Percentiles rank a stretch among this genome's conserved stretches.
These are phyloP conservation scores for Cheilosia scutellata DNA, from an alignment of 2,888 invertebrate genomes.

Conservation along the genomic window DNA sequence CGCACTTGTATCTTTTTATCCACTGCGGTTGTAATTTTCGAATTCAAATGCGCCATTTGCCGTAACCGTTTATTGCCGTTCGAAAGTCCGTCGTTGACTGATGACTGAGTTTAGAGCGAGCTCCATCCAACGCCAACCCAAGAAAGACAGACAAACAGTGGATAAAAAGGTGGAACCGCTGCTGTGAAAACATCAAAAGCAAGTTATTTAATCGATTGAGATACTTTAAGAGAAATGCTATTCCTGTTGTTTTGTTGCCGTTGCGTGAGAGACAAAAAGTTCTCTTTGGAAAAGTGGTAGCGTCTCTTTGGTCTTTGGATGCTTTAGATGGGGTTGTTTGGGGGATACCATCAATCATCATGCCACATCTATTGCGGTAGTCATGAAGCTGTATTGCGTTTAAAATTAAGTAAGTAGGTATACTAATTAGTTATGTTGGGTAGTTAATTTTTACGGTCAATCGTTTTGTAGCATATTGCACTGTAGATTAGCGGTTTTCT, in stretches of 20 bases:
- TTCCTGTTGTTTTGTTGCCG: background rate
- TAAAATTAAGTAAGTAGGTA: too few species aligned
- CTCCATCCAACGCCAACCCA: background rate
- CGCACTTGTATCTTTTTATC: constrained; percentile 36
- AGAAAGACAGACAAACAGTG: background rate
- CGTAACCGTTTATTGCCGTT: constrained; percentile 41
- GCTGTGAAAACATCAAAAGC: constrained; percentile 17
- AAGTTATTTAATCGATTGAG: constrained; percentile 66
- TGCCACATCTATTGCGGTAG: background rate
- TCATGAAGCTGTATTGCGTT: background rate
- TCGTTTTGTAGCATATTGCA: too few species aligned
- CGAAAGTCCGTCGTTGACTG: constrained; percentile 70
- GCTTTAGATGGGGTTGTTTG: background rate
- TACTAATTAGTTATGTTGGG: too few species aligned
- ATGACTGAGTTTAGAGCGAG: constrained; percentile 18
- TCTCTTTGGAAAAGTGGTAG: background rate
- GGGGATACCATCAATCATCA: background rate
- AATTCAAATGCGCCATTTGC: constrained; percentile 35
- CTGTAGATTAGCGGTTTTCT: too few species aligned
- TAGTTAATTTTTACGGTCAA: too few species aligned
- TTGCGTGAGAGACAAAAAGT: constrained; percentile 13
- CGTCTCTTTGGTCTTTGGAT: background rate
- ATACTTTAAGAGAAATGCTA: constrained; percentile 59
- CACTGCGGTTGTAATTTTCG: constrained; percentile 16
- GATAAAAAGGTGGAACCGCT: background rate